Base-by-base conservation (phyloP, 30 jellyfish, hydroid and myxozoan species). In the Sanderia malayensis region DNA sequence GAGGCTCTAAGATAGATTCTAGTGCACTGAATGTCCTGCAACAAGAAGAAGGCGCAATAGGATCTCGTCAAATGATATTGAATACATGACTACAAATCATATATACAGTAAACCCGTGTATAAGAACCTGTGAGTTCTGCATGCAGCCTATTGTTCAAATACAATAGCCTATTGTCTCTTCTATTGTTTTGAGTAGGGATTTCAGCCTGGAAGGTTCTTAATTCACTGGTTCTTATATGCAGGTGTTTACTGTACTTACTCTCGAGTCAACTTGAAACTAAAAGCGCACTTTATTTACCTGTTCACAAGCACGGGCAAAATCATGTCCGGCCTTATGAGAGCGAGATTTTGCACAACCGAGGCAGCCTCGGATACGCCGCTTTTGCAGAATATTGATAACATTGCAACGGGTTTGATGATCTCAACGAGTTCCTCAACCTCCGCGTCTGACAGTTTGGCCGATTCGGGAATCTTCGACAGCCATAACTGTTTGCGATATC, bases 1-100 rank as follows among this genome's bases (percentile, higher is more conserved):
- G 97, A 1, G 97, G 97, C 60, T 89, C 97, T 2, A 89, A 80
- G 26, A 89, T 69, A 15, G 97, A 82, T 24, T 86, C 97, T 60
- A 89, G 61, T 0, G 97, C 97, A 67, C 84, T 94, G 63, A 76
- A 76, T 7, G 97, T 89, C 47, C 97, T 89, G 76, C 9, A 89
- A 66, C 22, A 58, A 18, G 66, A 0, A 24, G 23, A 6, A 6
- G 30, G 7, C 30, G 24, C 63, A 62, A 62, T 4, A n/a, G n/a
- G n/a, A n/a, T n/a, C n/a, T n/a, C n/a, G n/a, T n/a, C n/a, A n/a
- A n/a, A n/a, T n/a, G n/a, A n/a, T n/a, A n/a, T n/a, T n/a, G n/a
- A n/a, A n/a, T n/a, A n/a, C n/a, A n/a, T n/a, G n/a, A n/a, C n/a
- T n/a, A n/a, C n/a, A n/a, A n/a, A n/a, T n/a, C n/a, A n/a, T n/a